phyloP scores from a whole-genome alignment of 1,140 invertebrate species.

The Ditylenchus dipsaci region DNA sequence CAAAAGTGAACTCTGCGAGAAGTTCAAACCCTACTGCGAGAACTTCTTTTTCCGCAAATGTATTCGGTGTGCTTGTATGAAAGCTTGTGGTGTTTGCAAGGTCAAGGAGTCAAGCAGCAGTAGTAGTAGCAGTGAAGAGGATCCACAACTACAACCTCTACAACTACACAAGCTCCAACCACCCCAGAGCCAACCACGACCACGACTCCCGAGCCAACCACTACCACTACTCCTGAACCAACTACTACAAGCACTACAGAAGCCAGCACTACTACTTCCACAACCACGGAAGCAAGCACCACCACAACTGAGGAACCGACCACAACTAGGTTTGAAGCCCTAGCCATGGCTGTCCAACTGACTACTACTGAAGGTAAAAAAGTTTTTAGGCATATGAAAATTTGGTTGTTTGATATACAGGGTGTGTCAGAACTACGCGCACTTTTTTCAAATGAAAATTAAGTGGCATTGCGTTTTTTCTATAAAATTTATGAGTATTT shows the following conservation, averaged over 20 bases:
- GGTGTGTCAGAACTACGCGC: no score
- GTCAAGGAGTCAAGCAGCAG: neutral
- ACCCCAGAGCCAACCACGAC: neutral
- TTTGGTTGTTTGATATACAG: no score
- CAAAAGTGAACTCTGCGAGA: conserved; percentile 17
- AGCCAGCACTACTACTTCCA: no score
- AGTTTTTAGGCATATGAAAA: no score
- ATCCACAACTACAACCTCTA: neutral
- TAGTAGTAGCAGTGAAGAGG: neutral
- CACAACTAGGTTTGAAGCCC: neutral
- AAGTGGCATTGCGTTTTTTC: no score
- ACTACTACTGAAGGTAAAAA: conserved; percentile 3
- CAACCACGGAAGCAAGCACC: neutral
- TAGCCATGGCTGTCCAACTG: neutral
- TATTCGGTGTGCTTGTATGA: conserved; percentile 13
- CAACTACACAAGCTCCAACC: neutral
- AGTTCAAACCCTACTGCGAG: conserved; percentile 10
- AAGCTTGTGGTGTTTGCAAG: conserved; percentile 10
- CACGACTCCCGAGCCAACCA: neutral
- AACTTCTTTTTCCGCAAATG: conserved; percentile 26
- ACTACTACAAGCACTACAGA: neutral
- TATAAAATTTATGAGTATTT: no score
- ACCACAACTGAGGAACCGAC: conserved; percentile 1
- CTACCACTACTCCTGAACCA: neutral
- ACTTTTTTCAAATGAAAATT: no score